Base-by-base conservation (phyloP, 2,113 vertebrate species). In the Podarcis raffonei region DNA sequence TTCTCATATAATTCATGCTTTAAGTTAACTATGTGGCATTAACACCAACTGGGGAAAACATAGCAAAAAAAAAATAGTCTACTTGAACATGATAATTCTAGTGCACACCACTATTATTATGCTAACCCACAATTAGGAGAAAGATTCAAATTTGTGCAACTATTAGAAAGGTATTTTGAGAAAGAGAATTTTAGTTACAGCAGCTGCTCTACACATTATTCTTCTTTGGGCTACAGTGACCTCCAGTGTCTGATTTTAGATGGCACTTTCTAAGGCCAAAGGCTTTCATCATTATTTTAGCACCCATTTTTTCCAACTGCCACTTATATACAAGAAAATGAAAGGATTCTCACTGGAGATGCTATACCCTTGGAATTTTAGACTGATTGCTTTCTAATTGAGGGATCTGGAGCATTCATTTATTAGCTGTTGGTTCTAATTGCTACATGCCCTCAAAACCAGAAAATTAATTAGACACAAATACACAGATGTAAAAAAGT, bases 201-300 rank as follows among this genome's bases (percentile, higher is more conserved):
- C 0, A 23, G 35, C n/a, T 69, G n/a, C 25, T 30, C 22, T 22
- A 39, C 71, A 69, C 82, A 0, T 5, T 0, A 0, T 53, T 92
- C 89, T 94, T 95, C 92, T 75, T 93, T 93, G 87, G 95, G 72
- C 91, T 96, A 87, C 94, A 94, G 95, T 94, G 95, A 95, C 94
- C 94, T 95, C 94, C 94, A 93, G 93, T 95, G 95, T 57, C 94
- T 59, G 0, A 0, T 86, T 35, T 85, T n/a, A 84, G 0, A 96
- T 1, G 1, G 82, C 94, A 94, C 72, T 79, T 42, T 89, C 57
- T 0, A 1, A 3, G 0, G 0, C 39, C 4, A 0, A 30, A 69
- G 1, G 7, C 65, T 86, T 0, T 0, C 8, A 0, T 1, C 8
- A 0, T 0, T 25, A 0, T 3, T 7, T 1, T 2, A 0, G 79